Evolutionary conservation across 92 coral and sea anemone species (phyloP).

Genomic region (Heteractis magnifica): DNA sequence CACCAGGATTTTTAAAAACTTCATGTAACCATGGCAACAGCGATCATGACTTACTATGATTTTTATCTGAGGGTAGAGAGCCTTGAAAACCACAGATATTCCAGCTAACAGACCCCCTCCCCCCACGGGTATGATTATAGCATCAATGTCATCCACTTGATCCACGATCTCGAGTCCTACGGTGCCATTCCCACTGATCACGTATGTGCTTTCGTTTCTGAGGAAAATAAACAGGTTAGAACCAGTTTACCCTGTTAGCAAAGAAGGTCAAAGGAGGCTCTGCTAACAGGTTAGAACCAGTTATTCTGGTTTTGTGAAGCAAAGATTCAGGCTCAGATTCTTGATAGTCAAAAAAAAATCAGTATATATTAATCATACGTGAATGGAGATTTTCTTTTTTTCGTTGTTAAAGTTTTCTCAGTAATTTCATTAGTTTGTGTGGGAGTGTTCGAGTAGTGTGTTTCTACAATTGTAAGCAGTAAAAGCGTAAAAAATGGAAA

Average conservation of each 20-base stretch:
- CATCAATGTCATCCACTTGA: constrained; percentile 76
- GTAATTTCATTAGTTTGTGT: too few species aligned
- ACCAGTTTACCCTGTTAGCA: too few species aligned
- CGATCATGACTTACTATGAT: constrained; percentile 62
- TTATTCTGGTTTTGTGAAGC: too few species aligned
- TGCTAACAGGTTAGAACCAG: too few species aligned
- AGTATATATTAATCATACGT: too few species aligned
- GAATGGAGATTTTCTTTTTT: too few species aligned
- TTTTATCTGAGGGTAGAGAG: constrained; percentile 64
- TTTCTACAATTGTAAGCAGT: too few species aligned
- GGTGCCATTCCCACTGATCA: constrained; percentile 80
- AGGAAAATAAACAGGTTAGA: neutral
- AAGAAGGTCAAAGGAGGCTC: neutral
- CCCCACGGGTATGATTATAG: constrained; percentile 75
- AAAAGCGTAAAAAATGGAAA: too few species aligned
- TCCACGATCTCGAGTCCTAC: constrained; percentile 79
- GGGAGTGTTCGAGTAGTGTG: too few species aligned
- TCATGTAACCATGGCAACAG: neutral
- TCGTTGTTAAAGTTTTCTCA: too few species aligned
- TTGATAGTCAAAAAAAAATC: too few species aligned
- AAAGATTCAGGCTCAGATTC: too few species aligned
- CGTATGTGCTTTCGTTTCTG: constrained; percentile 67
- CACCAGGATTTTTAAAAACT: neutral
- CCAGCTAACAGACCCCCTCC: constrained; percentile 81
- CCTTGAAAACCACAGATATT: constrained; percentile 66